Evolutionary conservation across 2,888 invertebrate genomes (phyloP).

Genomic region (Brachylomia viminalis): DNA sequence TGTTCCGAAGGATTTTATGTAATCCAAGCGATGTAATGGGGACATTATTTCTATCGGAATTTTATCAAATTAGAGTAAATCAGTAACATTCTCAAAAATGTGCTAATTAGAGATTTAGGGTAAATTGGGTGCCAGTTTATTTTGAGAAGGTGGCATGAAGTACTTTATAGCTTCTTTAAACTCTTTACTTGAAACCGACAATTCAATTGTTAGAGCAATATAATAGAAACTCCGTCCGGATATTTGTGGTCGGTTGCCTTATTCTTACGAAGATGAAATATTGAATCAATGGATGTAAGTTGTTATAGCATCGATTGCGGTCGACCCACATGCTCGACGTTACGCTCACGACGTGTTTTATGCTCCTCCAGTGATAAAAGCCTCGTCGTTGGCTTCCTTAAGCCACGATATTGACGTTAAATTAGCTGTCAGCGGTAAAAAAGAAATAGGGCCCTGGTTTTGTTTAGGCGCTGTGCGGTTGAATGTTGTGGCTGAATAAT

Average conservation of each 20-base stretch:
- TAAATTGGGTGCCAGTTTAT: constrained; percentile 21
- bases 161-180: constrained; percentile 11
- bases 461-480: constrained; percentile 40
- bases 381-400: constrained; percentile 56
- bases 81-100: constrained; percentile 27
- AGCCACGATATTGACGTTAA: constrained; percentile 63
- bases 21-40: constrained; percentile 46
- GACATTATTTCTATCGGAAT: constrained; percentile 48
- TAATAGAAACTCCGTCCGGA: constrained; percentile 35
- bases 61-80: constrained; percentile 35
- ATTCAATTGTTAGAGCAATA: constrained; percentile 32
- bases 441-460: constrained; percentile 45
- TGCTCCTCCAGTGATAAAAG: constrained; percentile 63
- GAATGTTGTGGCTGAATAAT: constrained; percentile 35
- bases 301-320: constrained; percentile 69
- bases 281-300: constrained; percentile 65
- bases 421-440: constrained; percentile 54
- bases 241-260: constrained; percentile 36
- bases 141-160: constrained; percentile 6
- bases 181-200: constrained; percentile 3
- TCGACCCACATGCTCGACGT: constrained; percentile 71
- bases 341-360: constrained; percentile 66
- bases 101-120: constrained; percentile 13
- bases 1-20: constrained; percentile 61
- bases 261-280: constrained; percentile 62